A percentile compares a stretch with the other conserved stretches of the same genome.
phyloP scores from a whole-genome alignment of 1,140 invertebrate genomes.

The Planococcus citri region DNA sequence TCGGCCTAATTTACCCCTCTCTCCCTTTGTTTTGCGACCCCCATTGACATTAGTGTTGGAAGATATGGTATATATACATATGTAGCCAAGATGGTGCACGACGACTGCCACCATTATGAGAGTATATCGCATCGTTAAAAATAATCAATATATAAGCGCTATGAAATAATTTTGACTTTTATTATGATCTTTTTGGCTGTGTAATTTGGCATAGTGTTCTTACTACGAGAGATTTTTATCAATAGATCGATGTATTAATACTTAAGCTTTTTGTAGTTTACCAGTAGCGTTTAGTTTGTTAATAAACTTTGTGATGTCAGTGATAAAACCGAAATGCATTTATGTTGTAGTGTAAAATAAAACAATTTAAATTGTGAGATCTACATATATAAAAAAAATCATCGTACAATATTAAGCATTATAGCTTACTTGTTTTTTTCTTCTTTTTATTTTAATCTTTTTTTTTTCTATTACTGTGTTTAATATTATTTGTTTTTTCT shows the following conservation, averaged over 20 bases:
- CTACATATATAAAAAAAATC: neutral
- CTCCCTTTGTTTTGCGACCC: too few species aligned
- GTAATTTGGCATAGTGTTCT: neutral
- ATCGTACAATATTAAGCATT: neutral
- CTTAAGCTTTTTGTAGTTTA: constrained; percentile 7
- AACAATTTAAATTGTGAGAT: neutral
- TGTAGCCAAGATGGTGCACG: neutral
- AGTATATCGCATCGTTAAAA: too few species aligned
- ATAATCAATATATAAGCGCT: neutral
- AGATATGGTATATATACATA: too few species aligned
- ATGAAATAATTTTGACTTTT: neutral
- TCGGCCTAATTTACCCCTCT: neutral
- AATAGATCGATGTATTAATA: neutral
- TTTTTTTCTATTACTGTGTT: neutral
- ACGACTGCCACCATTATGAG: too few species aligned
- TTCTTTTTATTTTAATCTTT: neutral
- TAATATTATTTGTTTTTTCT: neutral
- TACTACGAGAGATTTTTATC: neutral
- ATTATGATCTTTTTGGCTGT: constrained; percentile 2
- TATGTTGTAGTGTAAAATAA: neutral
- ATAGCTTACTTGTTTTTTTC: constrained; percentile 1
- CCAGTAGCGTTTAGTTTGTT: neutral
- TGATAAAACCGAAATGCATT: constrained; percentile 7
- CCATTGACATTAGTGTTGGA: neutral
- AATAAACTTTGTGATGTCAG: neutral